A percentile compares a stretch with the other conserved stretches of the same genome.
phyloP scores from a whole-genome alignment of 2,888 invertebrate species.

The Meteorus colon region DNA sequence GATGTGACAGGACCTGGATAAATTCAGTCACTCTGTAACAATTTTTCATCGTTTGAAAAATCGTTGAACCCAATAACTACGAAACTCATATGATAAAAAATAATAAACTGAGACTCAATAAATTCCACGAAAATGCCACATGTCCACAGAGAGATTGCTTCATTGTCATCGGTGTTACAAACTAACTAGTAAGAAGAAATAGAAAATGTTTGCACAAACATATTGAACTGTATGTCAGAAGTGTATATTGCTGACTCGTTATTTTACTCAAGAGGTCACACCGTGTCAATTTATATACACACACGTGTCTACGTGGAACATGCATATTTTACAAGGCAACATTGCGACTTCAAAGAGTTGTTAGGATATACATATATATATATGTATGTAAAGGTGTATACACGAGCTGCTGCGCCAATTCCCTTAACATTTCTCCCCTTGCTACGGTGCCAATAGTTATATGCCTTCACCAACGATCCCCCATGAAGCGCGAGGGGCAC shows the following conservation, averaged over 20 bases:
- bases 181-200: background rate
- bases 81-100: too few relatives aligned
- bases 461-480: slow-evolving; percentile 17
- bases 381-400: background rate
- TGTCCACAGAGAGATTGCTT: too few relatives aligned
- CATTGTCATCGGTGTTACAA: too few relatives aligned
- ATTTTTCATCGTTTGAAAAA: background rate
- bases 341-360: slow-evolving; percentile 42
- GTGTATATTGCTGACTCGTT: background rate
- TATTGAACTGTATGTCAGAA: background rate
- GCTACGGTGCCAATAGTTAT: slow-evolving; percentile 20
- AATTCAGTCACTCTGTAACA: background rate
- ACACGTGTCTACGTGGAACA: slow-evolving; percentile 17
- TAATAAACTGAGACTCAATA: too few relatives aligned
- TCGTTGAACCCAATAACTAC: too few relatives aligned
- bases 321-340: slow-evolving; percentile 38
- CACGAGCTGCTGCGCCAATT: slow-evolving; percentile 34
- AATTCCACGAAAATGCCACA: too few relatives aligned
- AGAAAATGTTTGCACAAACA: background rate
- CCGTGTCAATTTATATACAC: slow-evolving; percentile 25
- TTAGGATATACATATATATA: slow-evolving; percentile 21
- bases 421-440: slow-evolving; percentile 28
- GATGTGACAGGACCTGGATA: background rate
- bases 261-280: slow-evolving; percentile 11
- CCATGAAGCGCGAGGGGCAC: slow-evolving; percentile 47